A percentile compares a stretch with the other conserved stretches of the same genome.
These are phyloP conservation scores for Meiosimyza platycephala DNA, from an alignment of 2,888 invertebrate species.

Conservation along the genomic window DNA sequence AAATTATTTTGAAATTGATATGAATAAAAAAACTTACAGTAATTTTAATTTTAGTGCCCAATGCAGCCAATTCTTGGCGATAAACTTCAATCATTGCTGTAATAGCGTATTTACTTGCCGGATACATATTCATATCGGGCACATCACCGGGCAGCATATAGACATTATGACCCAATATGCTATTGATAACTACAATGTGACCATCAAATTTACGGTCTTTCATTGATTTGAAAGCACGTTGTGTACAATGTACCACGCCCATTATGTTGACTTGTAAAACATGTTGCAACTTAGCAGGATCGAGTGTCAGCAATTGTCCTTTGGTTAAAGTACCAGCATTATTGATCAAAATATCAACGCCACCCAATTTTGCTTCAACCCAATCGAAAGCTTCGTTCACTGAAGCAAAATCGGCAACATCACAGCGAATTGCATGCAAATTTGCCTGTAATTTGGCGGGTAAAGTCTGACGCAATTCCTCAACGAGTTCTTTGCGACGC, in stretches of 20 bases:
- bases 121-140: constrained; percentile 59
- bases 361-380: constrained; percentile 69
- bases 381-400: constrained; percentile 70
- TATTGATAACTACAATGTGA: constrained; percentile 68
- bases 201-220: constrained; percentile 62
- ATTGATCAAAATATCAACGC: constrained; percentile 72
- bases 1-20: no score
- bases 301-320: constrained; percentile 53
- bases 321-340: constrained; percentile 69
- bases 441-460: constrained; percentile 53
- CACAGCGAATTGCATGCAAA: constrained; percentile 66
- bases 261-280: constrained; percentile 68
- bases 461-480: constrained; percentile 54
- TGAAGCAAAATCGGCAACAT: constrained; percentile 70
- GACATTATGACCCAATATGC: constrained; percentile 58
- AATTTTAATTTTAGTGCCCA: constrained; percentile 51
- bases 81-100: constrained; percentile 60
- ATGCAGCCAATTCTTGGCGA: constrained; percentile 60
- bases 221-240: constrained; percentile 69
- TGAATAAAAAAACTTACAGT: constrained; percentile 47
- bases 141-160: constrained; percentile 54
- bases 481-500: constrained; percentile 67
- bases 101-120: constrained; percentile 59
- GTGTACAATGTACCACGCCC: constrained; percentile 68
- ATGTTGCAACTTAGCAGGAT: constrained; percentile 47